Evolutionary conservation across 1,140 invertebrate genomes (phyloP).

Genomic region (Trichonephila clavata): DNA sequence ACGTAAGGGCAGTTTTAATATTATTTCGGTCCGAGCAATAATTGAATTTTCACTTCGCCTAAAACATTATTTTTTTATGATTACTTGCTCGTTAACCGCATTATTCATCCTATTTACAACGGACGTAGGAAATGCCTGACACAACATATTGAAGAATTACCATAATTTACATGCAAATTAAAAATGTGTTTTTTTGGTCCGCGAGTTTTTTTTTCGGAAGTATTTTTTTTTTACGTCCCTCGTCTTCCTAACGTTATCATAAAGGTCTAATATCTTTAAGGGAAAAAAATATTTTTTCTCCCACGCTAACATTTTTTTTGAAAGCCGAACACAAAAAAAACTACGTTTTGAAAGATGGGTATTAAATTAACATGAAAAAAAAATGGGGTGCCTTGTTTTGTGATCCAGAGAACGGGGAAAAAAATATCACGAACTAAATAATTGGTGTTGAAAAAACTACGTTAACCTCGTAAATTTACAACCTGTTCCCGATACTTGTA

Average conservation of each 20-base stretch:
- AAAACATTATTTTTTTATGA: constrained; percentile 42
- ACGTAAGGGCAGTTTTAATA: not conserved
- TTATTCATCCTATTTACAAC: constrained; percentile 59
- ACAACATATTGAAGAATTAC: constrained; percentile 60
- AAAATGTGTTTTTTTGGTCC: constrained; percentile 68
- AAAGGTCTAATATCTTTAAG: constrained; percentile 23
- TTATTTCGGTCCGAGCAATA: constrained; percentile 18
- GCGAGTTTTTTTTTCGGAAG: not conserved
- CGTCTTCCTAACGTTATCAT: constrained; percentile 41
- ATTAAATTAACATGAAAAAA: constrained; percentile 60
- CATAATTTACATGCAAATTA: constrained; percentile 73
- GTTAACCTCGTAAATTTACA: constrained; percentile 72
- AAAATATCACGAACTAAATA: constrained; percentile 51
- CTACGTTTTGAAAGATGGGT: constrained; percentile 36
- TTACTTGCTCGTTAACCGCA: constrained; percentile 53
- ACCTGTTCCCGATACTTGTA: constrained; percentile 43
- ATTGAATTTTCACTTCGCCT: constrained; percentile 47
- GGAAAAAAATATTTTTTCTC: not conserved
- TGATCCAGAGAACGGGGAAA: not conserved
- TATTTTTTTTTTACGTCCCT: not conserved
- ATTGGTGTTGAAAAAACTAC: constrained; percentile 28
- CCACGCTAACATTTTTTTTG: constrained; percentile 37
- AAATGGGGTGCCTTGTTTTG: constrained; percentile 2
- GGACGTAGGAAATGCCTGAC: constrained; percentile 27
- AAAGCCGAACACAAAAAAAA: not conserved